Base-by-base conservation (phyloP, 2,113 vertebrate genomes). In the Triplophysa tibetana region DNA sequence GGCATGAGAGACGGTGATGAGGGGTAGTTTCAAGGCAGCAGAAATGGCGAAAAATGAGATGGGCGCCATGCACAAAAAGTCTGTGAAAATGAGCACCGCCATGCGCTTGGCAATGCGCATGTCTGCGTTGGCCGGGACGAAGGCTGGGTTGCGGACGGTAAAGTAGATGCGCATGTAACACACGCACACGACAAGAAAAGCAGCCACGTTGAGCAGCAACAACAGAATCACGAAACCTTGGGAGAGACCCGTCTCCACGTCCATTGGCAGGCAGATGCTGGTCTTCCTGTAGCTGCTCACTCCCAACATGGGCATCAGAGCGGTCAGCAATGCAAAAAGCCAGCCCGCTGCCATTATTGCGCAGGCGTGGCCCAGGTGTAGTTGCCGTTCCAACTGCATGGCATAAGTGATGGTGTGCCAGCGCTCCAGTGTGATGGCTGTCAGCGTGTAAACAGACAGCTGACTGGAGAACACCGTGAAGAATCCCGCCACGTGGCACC, bases 21-120 rank as follows among this genome's bases (percentile, higher is more conserved):
- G 95, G 7, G 98, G 98, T 29, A 93, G 90, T 88, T 96, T 98
- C 74, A 99, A 91, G 0, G 97, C 95, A 3, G 98, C 98, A 0
- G 96, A 98, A 80, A 98, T 93, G 72, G 97, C 96, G n/a, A 99
- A 99, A 87, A 99, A 98, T 1, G 96, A 98, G 81, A 99, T 99
- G 0, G 98, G 98, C 0, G 96, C 97, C 95, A 98, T 97, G 89
- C 98, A 99, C 79, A 98, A 79, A 86, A 99, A 99, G 90, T 99
- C 94, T 0, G 98, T 99, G 91, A 99, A 99, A 86, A 99, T 96
- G 21, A 99, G 92, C 19, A 97, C 80, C 8, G 98, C 97, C 98
- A 99, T 99, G 48, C 97, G 95, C 66, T 96, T 94, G 84, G 98
- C 97, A 0, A 98, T 94, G 56, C 92, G 94, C 72, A 95, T 93